Conservation (phyloP, 2,113 vertebrate genomes). For the Pseudois nayaur region DNA sequence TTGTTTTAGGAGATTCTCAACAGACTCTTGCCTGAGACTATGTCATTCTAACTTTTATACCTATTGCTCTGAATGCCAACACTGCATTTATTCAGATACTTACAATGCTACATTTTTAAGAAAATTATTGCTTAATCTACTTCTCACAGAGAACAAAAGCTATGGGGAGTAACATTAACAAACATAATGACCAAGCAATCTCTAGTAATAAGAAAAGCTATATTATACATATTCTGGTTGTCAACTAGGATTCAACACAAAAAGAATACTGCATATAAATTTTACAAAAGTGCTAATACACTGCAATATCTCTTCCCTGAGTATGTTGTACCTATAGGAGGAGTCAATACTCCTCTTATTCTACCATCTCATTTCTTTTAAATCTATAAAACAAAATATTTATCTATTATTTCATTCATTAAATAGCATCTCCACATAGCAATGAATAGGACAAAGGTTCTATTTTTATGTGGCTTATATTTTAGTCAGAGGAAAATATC, state of each 20-base stretch:
- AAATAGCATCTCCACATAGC: neutral
- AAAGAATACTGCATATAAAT: neutral
- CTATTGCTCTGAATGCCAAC: neutral
- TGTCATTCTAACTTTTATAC: neutral
- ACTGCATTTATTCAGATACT: neutral
- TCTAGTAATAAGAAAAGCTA: neutral
- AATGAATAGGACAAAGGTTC: neutral
- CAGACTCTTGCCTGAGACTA: neutral
- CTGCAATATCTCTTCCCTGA: neutral
- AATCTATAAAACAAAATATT: neutral
- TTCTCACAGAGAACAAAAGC: conserved; percentile 4
- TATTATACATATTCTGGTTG: neutral
- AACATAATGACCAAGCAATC: neutral
- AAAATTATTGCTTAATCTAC: conserved; percentile 4
- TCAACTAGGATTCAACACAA: neutral
- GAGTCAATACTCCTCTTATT: neutral
- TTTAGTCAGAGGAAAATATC: neutral
- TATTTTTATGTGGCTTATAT: neutral
- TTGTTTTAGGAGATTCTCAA: neutral
- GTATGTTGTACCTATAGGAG: neutral
- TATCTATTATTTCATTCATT: neutral
- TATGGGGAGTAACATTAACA: neutral
- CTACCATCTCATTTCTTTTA: neutral
- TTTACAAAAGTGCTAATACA: neutral
- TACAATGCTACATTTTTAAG: neutral